These are phyloP conservation scores for Nibea coibor DNA, from an alignment of 2,113 vertebrate genomes.

Conservation along the genomic window DNA sequence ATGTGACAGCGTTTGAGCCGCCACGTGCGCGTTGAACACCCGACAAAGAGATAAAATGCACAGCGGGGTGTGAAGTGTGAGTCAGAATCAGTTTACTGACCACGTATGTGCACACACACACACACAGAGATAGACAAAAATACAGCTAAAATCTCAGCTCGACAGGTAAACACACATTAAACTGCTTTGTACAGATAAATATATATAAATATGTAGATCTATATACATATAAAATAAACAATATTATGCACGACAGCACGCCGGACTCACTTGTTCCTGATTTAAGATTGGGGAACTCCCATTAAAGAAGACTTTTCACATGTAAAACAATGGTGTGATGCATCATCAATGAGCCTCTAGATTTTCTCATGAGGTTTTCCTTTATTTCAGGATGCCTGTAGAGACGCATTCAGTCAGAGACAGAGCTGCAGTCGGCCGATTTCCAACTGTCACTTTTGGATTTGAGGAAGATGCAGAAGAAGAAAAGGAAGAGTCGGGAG, in stretches of 20 bases:
- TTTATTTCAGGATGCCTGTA: constrained; percentile 71
- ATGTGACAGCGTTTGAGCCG: background rate
- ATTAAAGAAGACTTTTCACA: background rate
- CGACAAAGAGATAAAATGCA: no score
- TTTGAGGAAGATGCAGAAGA: constrained; percentile 35
- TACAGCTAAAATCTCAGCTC: no score
- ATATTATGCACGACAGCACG: no score
- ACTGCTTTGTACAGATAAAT: no score
- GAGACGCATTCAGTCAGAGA: constrained; percentile 50
- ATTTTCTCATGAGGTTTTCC: constrained; percentile 3
- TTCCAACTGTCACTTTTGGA: constrained; percentile 66
- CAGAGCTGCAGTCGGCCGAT: constrained; percentile 74
- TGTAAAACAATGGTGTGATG: background rate
- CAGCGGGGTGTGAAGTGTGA: no score
- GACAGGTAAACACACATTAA: no score
- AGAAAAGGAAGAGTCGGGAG: constrained; percentile 35
- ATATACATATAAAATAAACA: no score
- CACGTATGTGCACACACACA: no score
- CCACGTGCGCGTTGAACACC: background rate
- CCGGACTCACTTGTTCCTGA: no score
- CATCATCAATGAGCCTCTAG: background rate
- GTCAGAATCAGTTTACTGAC: no score
- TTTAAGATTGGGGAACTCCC: background rate
- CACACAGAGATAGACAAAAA: no score
- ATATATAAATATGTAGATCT: no score